Percentiles rank a stretch among this genome's conserved stretches.
Conservation (phyloP, 2,888 invertebrate genomes). For the Lasioglossum malachurum region DNA sequence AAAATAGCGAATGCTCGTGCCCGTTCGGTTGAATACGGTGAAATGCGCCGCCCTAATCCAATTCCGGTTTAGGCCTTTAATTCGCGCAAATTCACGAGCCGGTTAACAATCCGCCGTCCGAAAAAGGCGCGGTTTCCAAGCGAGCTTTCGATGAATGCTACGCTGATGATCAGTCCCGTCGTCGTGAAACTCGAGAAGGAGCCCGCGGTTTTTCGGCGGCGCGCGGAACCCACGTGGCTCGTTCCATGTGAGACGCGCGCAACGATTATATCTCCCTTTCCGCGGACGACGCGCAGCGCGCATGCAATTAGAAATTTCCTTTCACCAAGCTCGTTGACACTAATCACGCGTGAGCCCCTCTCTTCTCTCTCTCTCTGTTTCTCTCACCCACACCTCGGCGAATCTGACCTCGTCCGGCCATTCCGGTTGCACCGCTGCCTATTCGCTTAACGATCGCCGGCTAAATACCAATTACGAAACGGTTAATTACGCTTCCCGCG, state of each 20-base stretch:
- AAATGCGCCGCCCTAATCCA: slow-evolving; percentile 27
- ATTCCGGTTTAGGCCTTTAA: slow-evolving; percentile 25
- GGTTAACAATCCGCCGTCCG: neutral
- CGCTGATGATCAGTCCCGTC: neutral
- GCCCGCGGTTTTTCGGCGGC: neutral
- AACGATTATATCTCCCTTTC: slow-evolving; percentile 38
- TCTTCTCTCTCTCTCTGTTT: slow-evolving; percentile 40
- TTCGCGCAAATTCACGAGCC: neutral
- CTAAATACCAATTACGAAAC: slow-evolving; percentile 72
- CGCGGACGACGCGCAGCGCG: slow-evolving; percentile 51
- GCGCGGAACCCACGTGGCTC: slow-evolving; percentile 45
- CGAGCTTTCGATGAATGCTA: slow-evolving; percentile 33
- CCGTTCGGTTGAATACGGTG: slow-evolving; percentile 4
- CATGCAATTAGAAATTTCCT: slow-evolving; percentile 75
- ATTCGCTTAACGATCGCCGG: slow-evolving; percentile 65
- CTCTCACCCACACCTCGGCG: slow-evolving; percentile 61
- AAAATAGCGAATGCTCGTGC: slow-evolving; percentile 18
- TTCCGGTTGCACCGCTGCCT: slow-evolving; percentile 46
- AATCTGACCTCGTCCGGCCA: slow-evolving; percentile 62
- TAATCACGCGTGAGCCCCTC: slow-evolving; percentile 58
- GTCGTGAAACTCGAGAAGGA: neutral
- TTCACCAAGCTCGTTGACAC: slow-evolving; percentile 72
- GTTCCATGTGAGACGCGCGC: slow-evolving; percentile 46
- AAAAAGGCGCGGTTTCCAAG: neutral
- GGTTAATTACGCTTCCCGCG: slow-evolving; percentile 66